phyloP scores from a whole-genome alignment of 2,113 vertebrate genomes.

The Aptenodytes patagonicus region DNA sequence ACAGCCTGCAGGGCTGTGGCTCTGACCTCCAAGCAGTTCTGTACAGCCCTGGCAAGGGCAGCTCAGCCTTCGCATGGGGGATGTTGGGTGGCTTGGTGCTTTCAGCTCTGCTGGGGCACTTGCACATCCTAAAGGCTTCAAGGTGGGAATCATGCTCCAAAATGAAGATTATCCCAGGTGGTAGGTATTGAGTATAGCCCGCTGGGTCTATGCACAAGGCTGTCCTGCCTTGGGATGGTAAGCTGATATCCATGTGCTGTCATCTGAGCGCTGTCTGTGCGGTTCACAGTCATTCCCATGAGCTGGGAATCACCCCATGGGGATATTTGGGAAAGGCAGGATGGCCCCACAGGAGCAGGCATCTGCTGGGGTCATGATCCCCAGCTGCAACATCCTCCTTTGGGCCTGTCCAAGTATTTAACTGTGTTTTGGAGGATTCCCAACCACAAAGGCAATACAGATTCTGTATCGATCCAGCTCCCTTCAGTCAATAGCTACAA shows the following conservation, averaged over 20 bases:
- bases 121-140: background rate
- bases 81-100: background rate
- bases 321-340: background rate
- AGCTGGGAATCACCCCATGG: background rate
- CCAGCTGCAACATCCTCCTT: constrained; percentile 2
- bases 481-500: background rate
- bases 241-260: background rate
- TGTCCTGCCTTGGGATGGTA: background rate
- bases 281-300: accelerated
- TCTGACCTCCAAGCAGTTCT: background rate
- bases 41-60: background rate
- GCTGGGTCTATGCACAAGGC: accelerated
- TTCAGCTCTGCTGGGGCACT: background rate
- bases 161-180: background rate
- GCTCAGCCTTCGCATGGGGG: background rate
- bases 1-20: background rate
- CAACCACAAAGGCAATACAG: background rate
- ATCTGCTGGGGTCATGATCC: constrained; percentile 19
- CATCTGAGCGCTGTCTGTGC: background rate
- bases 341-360: background rate
- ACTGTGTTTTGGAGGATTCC: background rate
- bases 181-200: background rate
- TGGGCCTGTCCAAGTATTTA: background rate
- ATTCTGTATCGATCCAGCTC: background rate
- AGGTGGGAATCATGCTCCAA: background rate